phyloP scores from a whole-genome alignment of 2,797 vertebrate genomes.

The Rhinatrema bivittatum region DNA sequence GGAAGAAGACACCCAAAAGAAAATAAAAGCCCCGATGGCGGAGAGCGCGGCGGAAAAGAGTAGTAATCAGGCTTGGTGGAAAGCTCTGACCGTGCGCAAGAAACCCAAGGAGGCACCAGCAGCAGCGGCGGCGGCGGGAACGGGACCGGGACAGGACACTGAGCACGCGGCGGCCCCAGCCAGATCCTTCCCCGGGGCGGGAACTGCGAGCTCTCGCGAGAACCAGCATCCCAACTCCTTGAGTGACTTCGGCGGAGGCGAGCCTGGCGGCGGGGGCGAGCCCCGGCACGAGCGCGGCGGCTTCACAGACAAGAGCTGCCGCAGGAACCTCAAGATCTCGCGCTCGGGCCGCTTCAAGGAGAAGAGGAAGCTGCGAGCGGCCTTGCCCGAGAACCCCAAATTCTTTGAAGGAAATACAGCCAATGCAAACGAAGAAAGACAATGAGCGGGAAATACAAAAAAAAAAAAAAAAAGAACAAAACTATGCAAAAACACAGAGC shows the following conservation, averaged over 20 bases:
- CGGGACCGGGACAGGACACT: conserved; percentile 19
- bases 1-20: too few species aligned
- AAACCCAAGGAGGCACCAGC: conserved; percentile 55
- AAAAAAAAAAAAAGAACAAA: too few species aligned
- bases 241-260: too few species aligned
- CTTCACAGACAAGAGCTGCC: conserved; percentile 63
- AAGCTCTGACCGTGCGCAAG: conserved; percentile 66
- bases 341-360: conserved; percentile 89
- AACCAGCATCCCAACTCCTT: conserved; percentile 24
- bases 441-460: conserved; percentile 47
- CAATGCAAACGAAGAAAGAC: conserved; percentile 37
- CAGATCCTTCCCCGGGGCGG: conserved; percentile 12
- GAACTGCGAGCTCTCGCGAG: conserved; percentile 43
- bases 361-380: conserved; percentile 67
- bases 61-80: conserved; percentile 71
- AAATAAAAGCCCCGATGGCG: conserved; percentile 34
- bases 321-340: conserved; percentile 80
- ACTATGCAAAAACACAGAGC: not conserved
- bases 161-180: not conserved
- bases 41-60: conserved; percentile 38
- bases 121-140: conserved; percentile 23
- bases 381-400: conserved; percentile 59
- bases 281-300: conserved; percentile 43
- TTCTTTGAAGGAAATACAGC: conserved; percentile 52
- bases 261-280: conserved; percentile 57